Evolutionary conservation across 1,140 invertebrate species (phyloP).

Genomic region (Orchesella cincta): DNA sequence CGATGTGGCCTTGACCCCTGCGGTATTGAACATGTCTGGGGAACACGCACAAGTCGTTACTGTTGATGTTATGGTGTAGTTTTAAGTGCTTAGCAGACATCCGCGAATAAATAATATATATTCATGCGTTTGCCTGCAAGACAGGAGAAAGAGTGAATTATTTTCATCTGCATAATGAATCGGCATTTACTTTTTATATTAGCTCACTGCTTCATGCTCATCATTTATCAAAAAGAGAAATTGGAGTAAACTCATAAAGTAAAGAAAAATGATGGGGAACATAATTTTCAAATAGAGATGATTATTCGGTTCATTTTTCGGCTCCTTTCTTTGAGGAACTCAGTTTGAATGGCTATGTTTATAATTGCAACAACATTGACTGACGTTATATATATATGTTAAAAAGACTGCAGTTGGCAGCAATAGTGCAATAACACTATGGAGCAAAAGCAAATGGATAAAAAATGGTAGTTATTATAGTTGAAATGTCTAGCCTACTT

Average conservation of each 20-base stretch:
- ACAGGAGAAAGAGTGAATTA: neutral
- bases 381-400: neutral
- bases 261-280: too few species aligned
- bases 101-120: neutral
- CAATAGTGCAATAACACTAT: neutral
- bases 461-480: neutral
- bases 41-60: neutral
- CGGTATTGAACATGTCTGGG: neutral
- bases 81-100: too few species aligned
- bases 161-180: too few species aligned
- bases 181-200: neutral
- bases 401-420: neutral
- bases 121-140: neutral
- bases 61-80: too few species aligned
- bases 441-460: neutral
- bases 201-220: neutral
- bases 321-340: neutral
- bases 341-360: neutral
- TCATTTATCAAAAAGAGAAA: neutral
- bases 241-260: neutral
- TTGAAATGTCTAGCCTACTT: neutral
- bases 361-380: neutral
- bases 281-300: too few species aligned
- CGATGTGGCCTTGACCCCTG: slow-evolving; percentile 2
- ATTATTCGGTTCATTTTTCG: neutral